Percentiles rank a stretch among this genome's conserved stretches.
phyloP scores from a whole-genome alignment of 2,888 invertebrate species.

The Yponomeuta sedellus region DNA sequence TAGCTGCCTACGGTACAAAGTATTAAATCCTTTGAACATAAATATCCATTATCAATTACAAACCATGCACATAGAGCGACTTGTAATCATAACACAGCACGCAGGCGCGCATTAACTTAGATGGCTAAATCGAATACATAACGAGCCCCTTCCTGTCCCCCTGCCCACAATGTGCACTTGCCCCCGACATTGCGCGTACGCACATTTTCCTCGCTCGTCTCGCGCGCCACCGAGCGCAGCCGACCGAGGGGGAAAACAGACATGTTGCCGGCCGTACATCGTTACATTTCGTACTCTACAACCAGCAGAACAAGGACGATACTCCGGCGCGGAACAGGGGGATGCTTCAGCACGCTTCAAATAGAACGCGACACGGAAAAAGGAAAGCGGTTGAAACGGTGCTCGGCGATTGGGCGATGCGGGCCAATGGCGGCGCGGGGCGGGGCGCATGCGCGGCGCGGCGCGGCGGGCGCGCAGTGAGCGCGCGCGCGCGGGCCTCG shows the following conservation, averaged over 20 bases:
- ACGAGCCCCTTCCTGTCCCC: slow-evolving; percentile 1
- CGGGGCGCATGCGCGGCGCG: slow-evolving; percentile 30
- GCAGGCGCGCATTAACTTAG: background rate
- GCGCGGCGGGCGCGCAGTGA: slow-evolving; percentile 32
- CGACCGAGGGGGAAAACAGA: slow-evolving; percentile 70
- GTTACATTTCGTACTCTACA: slow-evolving; percentile 20
- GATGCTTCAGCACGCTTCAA: slow-evolving; percentile 69
- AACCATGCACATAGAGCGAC: slow-evolving; percentile 28
- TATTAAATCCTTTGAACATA: no score
- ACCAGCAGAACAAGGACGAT: slow-evolving; percentile 23
- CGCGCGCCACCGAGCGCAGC: slow-evolving; percentile 56
- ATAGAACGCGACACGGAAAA: slow-evolving; percentile 71
- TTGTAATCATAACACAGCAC: background rate
- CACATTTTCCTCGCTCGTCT: slow-evolving; percentile 38
- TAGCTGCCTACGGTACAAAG: no score
- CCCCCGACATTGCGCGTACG: slow-evolving; percentile 13
- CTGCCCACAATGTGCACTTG: background rate
- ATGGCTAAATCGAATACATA: slow-evolving; percentile 8
- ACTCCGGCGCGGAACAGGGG: slow-evolving; percentile 27
- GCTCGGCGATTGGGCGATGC: slow-evolving; percentile 68
- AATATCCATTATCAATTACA: no score
- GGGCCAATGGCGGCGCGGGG: slow-evolving; percentile 63
- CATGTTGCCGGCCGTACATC: slow-evolving; percentile 36
- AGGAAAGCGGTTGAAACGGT: slow-evolving; percentile 70
- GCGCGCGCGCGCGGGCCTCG: slow-evolving; percentile 27